phyloP scores from a whole-genome alignment of 2,888 invertebrate species.

The Toxonevra muliebris region DNA sequence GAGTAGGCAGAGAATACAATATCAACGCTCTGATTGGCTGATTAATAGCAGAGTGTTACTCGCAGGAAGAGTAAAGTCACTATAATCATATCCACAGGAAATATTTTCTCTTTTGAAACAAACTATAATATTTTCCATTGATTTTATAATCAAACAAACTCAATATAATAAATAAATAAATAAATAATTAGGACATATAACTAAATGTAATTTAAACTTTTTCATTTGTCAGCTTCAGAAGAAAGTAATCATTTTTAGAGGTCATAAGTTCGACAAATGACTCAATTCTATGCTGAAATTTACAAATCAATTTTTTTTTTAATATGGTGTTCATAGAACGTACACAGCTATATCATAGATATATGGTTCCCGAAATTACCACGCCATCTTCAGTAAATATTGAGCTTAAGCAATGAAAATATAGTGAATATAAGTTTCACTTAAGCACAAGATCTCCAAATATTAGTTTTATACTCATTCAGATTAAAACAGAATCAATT shows the following conservation, averaged over 20 bases:
- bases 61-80: too few relatives aligned
- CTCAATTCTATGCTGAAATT: not conserved
- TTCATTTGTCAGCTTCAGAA: constrained; percentile 10
- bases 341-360: constrained; percentile 97
- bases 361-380: constrained; percentile 90
- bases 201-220: not conserved
- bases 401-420: not conserved
- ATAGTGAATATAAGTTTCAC: too few relatives aligned
- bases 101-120: too few relatives aligned
- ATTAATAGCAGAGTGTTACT: not conserved
- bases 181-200: constrained; percentile 12
- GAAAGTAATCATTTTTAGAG: too few relatives aligned
- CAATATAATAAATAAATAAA: constrained; percentile 9
- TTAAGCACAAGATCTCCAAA: too few relatives aligned
- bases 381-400: constrained; percentile 65
- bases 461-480: not conserved
- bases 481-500: not conserved
- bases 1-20: constrained; percentile 3
- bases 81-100: too few relatives aligned
- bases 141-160: not conserved
- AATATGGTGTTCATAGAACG: constrained; percentile 89
- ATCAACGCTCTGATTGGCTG: constrained; percentile 11
- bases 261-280: too few relatives aligned
- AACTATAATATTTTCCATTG: too few relatives aligned
- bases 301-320: constrained; percentile 32